A percentile compares a stretch with the other conserved stretches of the same genome.
phyloP scores from a whole-genome alignment of 2,888 invertebrate species.

The Liposcelis brunnea region DNA sequence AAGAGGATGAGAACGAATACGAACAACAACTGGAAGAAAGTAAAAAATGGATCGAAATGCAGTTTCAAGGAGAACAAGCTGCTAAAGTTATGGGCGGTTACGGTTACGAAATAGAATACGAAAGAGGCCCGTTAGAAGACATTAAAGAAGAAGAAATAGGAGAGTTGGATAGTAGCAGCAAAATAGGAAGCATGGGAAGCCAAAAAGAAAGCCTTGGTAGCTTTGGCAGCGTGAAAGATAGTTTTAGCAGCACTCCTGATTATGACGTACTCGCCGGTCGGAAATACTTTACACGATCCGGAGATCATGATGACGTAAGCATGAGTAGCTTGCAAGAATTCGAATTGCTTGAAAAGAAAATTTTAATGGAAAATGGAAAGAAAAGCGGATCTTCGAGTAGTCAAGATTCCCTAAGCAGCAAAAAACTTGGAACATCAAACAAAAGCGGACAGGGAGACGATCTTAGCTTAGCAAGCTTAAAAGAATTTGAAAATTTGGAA shows the following conservation, averaged over 20 bases:
- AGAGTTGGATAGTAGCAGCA: conserved; percentile 59
- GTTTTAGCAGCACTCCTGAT: conserved; percentile 82
- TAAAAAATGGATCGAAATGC: conserved; percentile 81
- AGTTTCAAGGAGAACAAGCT: conserved; percentile 53
- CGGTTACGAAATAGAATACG: conserved; percentile 59
- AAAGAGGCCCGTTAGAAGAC: conserved; percentile 70
- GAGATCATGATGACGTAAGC: conserved; percentile 85
- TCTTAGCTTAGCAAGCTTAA: conserved; percentile 67
- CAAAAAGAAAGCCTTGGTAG: conserved; percentile 64
- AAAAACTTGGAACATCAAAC: conserved; percentile 27
- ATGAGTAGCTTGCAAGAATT: conserved; percentile 88
- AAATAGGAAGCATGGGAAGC: conserved; percentile 59
- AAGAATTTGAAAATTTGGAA: conserved; percentile 86
- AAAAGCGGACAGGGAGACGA: conserved; percentile 69
- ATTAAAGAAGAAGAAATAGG: conserved; percentile 85
- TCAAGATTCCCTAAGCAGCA: conserved; percentile 55
- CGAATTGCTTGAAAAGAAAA: conserved; percentile 73
- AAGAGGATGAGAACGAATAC: conserved; percentile 27
- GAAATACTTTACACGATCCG: conserved; percentile 59
- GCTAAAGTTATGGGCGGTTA: conserved; percentile 42
- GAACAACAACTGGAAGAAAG: conserved; percentile 43
- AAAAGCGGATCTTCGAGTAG: conserved; percentile 52
- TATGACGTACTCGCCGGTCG: conserved; percentile 72
- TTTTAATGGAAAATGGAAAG: conserved; percentile 52
- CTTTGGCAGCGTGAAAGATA: conserved; percentile 63